A percentile compares a stretch with the other conserved stretches of the same genome.
These are phyloP conservation scores for Zaprionus bogoriensis DNA, from an alignment of 2,888 invertebrate species.

Conservation along the genomic window DNA sequence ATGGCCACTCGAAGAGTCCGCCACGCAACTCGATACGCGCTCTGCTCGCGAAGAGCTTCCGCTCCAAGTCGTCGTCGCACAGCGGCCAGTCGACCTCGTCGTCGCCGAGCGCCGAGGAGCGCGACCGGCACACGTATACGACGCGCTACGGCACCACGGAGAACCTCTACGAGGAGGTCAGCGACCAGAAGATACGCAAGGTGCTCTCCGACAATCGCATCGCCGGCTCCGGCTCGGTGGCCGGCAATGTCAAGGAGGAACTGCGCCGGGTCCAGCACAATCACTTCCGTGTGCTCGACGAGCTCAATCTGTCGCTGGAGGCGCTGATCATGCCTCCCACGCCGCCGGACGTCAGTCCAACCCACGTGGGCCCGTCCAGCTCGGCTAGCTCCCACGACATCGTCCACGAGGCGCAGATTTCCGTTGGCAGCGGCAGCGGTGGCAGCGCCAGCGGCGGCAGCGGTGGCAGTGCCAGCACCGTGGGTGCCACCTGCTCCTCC, in stretches of 20 bases:
- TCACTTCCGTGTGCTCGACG: conserved; percentile 92
- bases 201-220: conserved; percentile 85
- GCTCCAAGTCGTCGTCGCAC: conserved; percentile 77
- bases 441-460: conserved; percentile 15
- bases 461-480: neutral
- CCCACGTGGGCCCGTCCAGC: conserved; percentile 81
- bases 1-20: conserved; percentile 81
- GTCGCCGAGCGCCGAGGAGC: conserved; percentile 78
- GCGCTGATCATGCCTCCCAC: conserved; percentile 94
- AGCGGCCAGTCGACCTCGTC: conserved; percentile 77
- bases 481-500: conserved; percentile 5
- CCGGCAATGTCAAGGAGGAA: conserved; percentile 91
- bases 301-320: conserved; percentile 93
- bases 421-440: conserved; percentile 40
- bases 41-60: conserved; percentile 81
- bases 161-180: conserved; percentile 83
- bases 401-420: conserved; percentile 83
- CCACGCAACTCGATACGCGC: conserved; percentile 82
- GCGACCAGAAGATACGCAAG: conserved; percentile 82
- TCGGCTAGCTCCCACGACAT: conserved; percentile 78
- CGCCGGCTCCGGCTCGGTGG: conserved; percentile 85
- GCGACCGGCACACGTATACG: conserved; percentile 87
- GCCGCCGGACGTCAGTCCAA: conserved; percentile 82
- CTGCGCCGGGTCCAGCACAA: conserved; percentile 92
- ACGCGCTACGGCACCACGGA: conserved; percentile 93